Base-by-base conservation (phyloP, 2,888 invertebrate species). In the Synanthedon andrenaeformis region DNA sequence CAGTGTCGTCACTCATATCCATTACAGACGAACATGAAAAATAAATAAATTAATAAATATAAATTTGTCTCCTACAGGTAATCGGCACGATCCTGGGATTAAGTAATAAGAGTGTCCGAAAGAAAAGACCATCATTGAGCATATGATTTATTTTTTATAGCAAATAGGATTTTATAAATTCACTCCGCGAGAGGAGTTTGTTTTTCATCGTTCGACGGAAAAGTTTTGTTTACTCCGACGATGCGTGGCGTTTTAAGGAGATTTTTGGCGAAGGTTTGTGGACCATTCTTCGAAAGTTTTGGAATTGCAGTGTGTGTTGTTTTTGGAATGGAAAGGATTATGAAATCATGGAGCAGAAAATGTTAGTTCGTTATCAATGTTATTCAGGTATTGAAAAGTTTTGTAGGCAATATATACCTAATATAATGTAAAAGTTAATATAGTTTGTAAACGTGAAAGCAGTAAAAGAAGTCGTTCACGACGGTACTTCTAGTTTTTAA, bases 81-180 rank as follows among this genome's bases (percentile, higher is more conserved):
- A 90, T 93, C 73, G 93, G 93, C 56, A 92, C 92, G 67, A 93
- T 93, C 65, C 92, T 94, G 67, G 93, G 93, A 4, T 90, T 93
- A 71, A 93, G 93, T 78, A 92, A 91, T 69, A 92, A 92, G 74
- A 92, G 91, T 63, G 93, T 93, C 62, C 88, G 93, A 67, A 93
- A 93, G 88, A 93, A 93, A 86, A 89, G 93, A 62, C 93, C 93
- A 49, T 93, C 93, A 14, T 85, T 93, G 61, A 93, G 93, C 82
- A 93, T 93, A 90, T 93, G 91, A 90, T 72, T 72, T 61, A 67
- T 59, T 57, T 53, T 58, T 58, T 58, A 58, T 41, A 56, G 56
- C 53, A 55, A 56, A 57, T 55, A 57, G 72, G 73, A 70, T 71
- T n/a, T 23, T 17, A 69, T 76, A 68, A 23, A 72, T 76, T 76